Conservation (phyloP, 2,888 invertebrate species). For the Elegia similella region DNA sequence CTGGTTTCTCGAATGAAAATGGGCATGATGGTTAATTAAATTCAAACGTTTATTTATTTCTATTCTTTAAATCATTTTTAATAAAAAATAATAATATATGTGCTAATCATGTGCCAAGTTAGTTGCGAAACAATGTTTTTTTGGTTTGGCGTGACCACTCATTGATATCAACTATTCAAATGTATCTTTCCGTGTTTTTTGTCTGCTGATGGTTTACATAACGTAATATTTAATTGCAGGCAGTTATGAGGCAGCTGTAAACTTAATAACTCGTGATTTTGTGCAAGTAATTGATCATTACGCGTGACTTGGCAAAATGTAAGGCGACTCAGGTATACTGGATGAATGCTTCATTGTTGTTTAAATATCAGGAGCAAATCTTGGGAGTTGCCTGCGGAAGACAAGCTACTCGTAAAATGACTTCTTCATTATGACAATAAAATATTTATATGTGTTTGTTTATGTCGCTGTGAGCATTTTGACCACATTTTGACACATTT, state of each 20-base stretch:
- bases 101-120: no score
- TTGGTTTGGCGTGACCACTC: background rate
- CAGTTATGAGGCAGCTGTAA: background rate
- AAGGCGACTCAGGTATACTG: background rate
- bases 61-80: background rate
- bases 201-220: background rate
- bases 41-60: background rate
- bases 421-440: no score
- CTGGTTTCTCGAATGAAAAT: no score
- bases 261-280: background rate
- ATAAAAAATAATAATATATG: no score
- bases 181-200: background rate
- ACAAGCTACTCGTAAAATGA: no score
- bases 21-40: no score
- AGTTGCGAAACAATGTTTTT: no score
- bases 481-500: no score
- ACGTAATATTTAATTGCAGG: background rate
- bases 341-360: background rate
- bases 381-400: no score
- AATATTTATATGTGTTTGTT: no score
- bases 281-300: background rate
- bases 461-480: no score
- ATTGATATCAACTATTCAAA: background rate
- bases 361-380: no score
- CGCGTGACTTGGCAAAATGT: background rate